Evolutionary conservation across 2,797 vertebrate genomes (phyloP), one percentile per base, ranked within the genome.

Genomic region (Otolemur crassicaudatus): DNA sequence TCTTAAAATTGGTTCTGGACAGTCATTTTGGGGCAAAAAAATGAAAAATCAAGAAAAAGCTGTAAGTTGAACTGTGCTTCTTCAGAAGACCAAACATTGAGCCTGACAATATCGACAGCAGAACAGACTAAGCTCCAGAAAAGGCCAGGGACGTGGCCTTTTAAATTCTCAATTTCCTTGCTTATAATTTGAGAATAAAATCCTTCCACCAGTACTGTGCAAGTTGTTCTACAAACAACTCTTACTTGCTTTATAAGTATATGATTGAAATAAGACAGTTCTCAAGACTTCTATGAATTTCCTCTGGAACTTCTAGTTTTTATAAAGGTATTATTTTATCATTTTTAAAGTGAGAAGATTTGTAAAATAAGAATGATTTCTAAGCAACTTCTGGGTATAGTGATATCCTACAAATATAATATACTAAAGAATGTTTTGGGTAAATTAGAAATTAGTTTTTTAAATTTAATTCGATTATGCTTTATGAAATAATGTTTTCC

Each of bases 41-140:
- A 75, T 49, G 29, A 77, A 89, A 80, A 73, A 27, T 86, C 67
- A 17, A 67, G 25, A 58, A 87, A 58, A 56, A 19, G 23, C 53
- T 49, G 31, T 5, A n/a, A 5, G 25, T 73, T 22, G 12, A 91
- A 34, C 6, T 4, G 10, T 14, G 22, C 34, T 82, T 90, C 25
- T 76, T 65, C 37, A 27, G 82, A 76, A 23, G 4, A 27, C 19
- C n/a, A n/a, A 72, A 31, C 16, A 20, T 40, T 75, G 11, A 61
- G 13, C 72, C 6, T 40, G 16, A 25, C 9, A 29, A 9, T 17
- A 8, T 84, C 8, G 11, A 17, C 0, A n/a, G 12, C 17, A 14
- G 37, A 20, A 22, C 1, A 16, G 17, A 34, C 3, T 56, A 16
- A 10, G 25, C 3, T 16, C 17, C 14, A 31, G 0, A 22, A 5